Evolutionary conservation across 2,888 invertebrate species (phyloP).

Genomic region (Troides oblongomaculatus): DNA sequence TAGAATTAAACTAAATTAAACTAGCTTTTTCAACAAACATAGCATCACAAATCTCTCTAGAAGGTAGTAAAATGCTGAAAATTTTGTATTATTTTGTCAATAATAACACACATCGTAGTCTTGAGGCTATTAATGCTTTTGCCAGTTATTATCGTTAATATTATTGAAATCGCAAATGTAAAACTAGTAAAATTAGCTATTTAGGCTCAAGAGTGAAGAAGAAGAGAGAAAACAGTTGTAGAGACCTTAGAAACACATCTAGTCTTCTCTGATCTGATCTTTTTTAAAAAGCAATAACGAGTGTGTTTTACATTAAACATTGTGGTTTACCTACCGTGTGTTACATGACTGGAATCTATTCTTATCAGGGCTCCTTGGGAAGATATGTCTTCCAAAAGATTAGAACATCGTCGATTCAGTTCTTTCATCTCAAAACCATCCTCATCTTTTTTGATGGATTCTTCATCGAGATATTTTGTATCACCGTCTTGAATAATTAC

Average conservation of each 20-base stretch:
- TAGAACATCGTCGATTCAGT: constrained; percentile 74
- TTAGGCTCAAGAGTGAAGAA: no score
- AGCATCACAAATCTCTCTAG: no score
- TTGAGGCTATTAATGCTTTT: no score
- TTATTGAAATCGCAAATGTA: no score
- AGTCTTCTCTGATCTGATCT: background rate
- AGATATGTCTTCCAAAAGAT: constrained; percentile 74
- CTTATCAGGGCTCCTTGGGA: constrained; percentile 70
- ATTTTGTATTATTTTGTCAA: no score
- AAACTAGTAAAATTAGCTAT: no score
- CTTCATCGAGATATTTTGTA: constrained; percentile 35
- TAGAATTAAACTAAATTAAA: background rate
- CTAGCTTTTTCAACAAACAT: background rate
- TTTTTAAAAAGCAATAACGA: background rate
- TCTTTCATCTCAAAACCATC: constrained; percentile 71
- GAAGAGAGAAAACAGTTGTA: no score
- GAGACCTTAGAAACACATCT: background rate
- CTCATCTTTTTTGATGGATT: constrained; percentile 39
- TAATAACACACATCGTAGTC: no score
- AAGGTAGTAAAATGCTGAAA: no score
- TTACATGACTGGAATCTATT: constrained; percentile 73
- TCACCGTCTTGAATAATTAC: constrained; percentile 40
- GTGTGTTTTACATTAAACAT: background rate
- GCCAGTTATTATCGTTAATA: no score
- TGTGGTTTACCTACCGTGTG: constrained; percentile 61